Conservation (phyloP, 1,140 invertebrate genomes). For the Trypoxylus dichotomus region DNA sequence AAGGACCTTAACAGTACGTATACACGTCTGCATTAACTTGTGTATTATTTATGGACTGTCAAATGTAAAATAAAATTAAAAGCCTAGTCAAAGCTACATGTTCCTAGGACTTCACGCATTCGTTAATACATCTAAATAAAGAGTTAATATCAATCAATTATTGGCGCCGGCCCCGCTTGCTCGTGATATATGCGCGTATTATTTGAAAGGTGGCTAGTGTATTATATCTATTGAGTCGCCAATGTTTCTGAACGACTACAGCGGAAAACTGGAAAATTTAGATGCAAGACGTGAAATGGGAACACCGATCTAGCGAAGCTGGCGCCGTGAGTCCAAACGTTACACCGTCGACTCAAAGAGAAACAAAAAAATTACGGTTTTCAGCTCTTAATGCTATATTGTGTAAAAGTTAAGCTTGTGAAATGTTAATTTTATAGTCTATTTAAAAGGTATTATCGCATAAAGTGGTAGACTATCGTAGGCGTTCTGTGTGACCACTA, state of each 20-base stretch:
- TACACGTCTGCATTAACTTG: neutral
- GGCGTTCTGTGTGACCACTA: neutral
- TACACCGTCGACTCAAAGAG: neutral
- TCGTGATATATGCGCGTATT: neutral
- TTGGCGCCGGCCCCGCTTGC: neutral
- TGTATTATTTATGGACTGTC: neutral
- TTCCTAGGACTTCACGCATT: neutral
- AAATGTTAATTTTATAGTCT: constrained; percentile 9
- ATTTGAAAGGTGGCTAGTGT: neutral
- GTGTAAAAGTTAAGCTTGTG: neutral
- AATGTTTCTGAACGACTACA: neutral
- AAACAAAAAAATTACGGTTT: neutral
- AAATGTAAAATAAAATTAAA: neutral
- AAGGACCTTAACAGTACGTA: neutral
- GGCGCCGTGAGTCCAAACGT: neutral
- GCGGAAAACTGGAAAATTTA: neutral
- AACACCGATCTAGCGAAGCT: neutral
- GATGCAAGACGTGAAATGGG: neutral
- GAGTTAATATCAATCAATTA: neutral
- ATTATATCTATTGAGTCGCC: neutral
- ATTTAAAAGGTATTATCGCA: neutral
- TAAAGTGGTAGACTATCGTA: neutral
- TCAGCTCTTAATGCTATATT: neutral
- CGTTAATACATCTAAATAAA: neutral
- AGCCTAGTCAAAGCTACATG: neutral